Conservation (phyloP, 2,113 vertebrate species). For the Donacobius atricapilla region DNA sequence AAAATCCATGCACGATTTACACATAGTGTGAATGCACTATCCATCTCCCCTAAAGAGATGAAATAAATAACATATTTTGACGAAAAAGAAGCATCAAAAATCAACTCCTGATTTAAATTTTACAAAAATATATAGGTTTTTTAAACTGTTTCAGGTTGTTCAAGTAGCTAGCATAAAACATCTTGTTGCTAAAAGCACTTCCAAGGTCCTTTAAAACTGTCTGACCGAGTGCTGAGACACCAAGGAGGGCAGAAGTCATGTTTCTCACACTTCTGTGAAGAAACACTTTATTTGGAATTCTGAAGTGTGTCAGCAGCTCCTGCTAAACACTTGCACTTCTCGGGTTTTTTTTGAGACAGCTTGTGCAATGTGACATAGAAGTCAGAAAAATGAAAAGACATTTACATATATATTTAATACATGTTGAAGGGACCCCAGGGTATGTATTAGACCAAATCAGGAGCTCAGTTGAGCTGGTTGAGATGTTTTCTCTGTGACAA, state of each 20-base stretch:
- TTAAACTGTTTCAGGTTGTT: background rate
- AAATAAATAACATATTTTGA: background rate
- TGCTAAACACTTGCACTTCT: slow-evolving; percentile 39
- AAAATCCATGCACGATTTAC: background rate
- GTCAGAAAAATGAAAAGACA: slow-evolving; percentile 35
- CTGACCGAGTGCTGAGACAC: background rate
- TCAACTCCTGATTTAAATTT: background rate
- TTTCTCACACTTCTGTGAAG: slow-evolving; percentile 38
- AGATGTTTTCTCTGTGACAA: background rate
- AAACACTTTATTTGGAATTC: slow-evolving; percentile 50
- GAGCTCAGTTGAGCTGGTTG: background rate
- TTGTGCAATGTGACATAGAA: slow-evolving; percentile 38
- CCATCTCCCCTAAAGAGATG: background rate
- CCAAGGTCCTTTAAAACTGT: background rate
- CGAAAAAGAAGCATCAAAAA: background rate
- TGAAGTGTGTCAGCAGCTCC: slow-evolving; percentile 55
- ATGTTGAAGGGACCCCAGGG: background rate
- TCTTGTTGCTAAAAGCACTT: background rate
- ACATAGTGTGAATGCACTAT: background rate
- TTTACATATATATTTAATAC: slow-evolving; percentile 49
- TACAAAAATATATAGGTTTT: background rate
- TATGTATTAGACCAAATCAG: background rate
- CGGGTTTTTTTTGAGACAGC: slow-evolving; percentile 28
- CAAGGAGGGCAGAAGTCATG: background rate
- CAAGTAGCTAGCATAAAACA: background rate